Percentiles rank a stretch among this genome's conserved stretches.
phyloP scores from a whole-genome alignment of 1,140 invertebrate genomes.

The Drosophila navojoa region DNA sequence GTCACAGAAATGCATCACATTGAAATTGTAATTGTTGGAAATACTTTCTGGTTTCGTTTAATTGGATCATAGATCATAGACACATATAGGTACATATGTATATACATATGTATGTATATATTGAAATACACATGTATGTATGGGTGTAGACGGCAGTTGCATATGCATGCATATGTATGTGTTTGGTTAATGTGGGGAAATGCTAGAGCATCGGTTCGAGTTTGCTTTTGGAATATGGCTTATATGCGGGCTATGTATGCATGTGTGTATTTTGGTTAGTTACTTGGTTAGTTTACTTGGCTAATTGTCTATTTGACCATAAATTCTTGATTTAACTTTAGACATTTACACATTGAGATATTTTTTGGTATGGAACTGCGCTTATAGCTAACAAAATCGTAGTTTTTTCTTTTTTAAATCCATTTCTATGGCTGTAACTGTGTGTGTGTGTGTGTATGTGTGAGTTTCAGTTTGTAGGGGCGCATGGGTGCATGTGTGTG shows the following conservation, averaged over 20 bases:
- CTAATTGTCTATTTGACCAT: constrained; percentile 40
- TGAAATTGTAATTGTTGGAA: constrained; percentile 30
- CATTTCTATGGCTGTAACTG: neutral
- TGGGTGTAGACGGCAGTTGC: neutral
- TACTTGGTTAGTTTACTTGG: constrained; percentile 14
- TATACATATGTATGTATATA: too few relatives aligned
- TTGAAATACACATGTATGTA: too few relatives aligned
- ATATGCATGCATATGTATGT: neutral
- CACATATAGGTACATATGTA: neutral
- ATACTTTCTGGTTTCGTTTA: constrained; percentile 21
- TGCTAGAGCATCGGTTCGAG: too few relatives aligned
- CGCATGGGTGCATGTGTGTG: too few relatives aligned
- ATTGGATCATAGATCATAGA: neutral
- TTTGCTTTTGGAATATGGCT: neutral
- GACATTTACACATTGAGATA: constrained; percentile 32
- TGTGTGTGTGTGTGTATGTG: neutral
- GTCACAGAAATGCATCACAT: constrained; percentile 72
- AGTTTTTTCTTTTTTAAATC: neutral
- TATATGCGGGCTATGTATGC: neutral
- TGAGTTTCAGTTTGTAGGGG: too few relatives aligned
- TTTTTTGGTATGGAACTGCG: constrained; percentile 20
- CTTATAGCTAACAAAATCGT: constrained; percentile 35
- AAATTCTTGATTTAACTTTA: constrained; percentile 41
- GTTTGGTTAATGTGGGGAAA: too few relatives aligned
- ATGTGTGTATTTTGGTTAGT: neutral